Base-by-base conservation (phyloP, 2,888 invertebrate species). In the Apodemia hepburni region DNA sequence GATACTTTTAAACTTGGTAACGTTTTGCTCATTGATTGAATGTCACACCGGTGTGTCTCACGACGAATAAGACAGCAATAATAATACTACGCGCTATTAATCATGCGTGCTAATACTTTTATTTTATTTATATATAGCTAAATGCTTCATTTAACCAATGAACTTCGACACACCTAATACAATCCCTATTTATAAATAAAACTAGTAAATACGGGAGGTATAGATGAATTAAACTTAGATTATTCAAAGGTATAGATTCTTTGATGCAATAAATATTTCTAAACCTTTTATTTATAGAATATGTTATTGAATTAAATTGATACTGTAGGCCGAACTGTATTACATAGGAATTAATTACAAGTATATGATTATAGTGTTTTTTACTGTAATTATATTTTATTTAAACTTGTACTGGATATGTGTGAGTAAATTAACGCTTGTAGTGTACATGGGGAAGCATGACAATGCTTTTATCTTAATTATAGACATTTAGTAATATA, bases 371-470 rank as follows among this genome's bases (percentile, higher is more conserved):
- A 60, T 42, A 42, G 27, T 60, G n/a, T 45, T 15, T n/a, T 58
- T 58, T 58, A 45, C 15, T 42, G 42, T 42, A 42, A 58, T 17
- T 62, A 45, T 62, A 75, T 72, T 74, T 78, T 75, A 78, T 78
- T 75, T 77, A 76, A 81, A 83, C 79, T 73, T 83, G 73, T 81
- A 76, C 81, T 79, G 85, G 84, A 87, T 83, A 72, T 79, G 82
- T 87, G 86, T 88, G 83, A 87, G 85, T 88, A 87, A 85, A 79
- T 77, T 81, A 77, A 77, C 76, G 89, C 89, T 89, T 89, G 85
- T 89, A 89, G 88, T 85, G 78, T 84, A 78, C 79, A 81, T 87
- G 82, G 82, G 81, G 75, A 80, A 79, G 89, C 88, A 88, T 89
- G 88, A 76, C 79, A 83, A 80, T 81, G 85, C 85, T 80, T 76